Conservation (phyloP, 2,113 vertebrate genomes). For the Peromyscus californicus region DNA sequence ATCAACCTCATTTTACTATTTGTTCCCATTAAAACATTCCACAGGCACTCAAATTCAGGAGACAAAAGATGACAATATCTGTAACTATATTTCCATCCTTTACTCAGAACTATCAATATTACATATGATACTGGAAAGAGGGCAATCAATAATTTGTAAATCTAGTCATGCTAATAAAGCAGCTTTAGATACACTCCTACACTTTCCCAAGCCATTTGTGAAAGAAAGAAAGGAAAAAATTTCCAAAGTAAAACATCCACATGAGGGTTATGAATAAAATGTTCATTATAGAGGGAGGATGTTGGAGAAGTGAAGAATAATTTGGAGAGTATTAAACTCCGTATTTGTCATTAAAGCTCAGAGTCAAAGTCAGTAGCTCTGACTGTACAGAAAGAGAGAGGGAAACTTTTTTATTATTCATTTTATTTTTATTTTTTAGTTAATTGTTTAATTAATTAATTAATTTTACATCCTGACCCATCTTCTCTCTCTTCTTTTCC, state of each 20-base stretch:
- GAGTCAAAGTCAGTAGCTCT: not conserved
- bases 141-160: not conserved
- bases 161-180: not conserved
- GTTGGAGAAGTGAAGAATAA: not conserved
- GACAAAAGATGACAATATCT: too few species aligned
- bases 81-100: not conserved
- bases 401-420: too few species aligned
- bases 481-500: too few species aligned
- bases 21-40: not conserved
- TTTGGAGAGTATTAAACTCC: not conserved
- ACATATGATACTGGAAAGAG: not conserved
- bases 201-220: not conserved
- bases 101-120: not conserved
- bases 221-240: not conserved
- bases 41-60: not conserved
- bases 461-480: too few species aligned
- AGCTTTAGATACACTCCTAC: not conserved
- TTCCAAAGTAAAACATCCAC: not conserved
- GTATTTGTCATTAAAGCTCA: not conserved
- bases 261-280: not conserved
- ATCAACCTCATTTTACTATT: not conserved
- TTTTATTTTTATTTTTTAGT: too few species aligned
- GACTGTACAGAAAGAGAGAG: not conserved
- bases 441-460: too few species aligned
- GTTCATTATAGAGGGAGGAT: not conserved